These are phyloP conservation scores for Oreocharis arfaki DNA, from an alignment of 2,113 vertebrate species.

Conservation along the genomic window DNA sequence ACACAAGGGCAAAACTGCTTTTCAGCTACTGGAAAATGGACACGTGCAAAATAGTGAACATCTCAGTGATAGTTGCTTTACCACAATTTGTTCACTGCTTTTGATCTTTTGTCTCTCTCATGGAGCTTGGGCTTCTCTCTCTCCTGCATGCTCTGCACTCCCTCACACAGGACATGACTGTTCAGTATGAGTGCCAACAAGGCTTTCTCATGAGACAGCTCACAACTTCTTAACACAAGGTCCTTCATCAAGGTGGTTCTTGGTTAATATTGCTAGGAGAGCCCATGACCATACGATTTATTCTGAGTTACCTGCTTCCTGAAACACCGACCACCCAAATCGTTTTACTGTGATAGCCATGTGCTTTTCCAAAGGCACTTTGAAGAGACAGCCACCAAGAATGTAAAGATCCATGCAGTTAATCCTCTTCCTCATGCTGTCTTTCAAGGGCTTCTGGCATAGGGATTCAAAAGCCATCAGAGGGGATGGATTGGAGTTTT, in stretches of 20 bases:
- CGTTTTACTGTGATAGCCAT: fast-evolving
- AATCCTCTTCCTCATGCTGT: not conserved
- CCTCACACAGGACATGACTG: fast-evolving
- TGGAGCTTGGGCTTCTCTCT: not conserved
- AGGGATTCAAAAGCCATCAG: not conserved
- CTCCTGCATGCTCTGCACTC: fast-evolving
- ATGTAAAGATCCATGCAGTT: fast-evolving
- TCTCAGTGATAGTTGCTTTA: not conserved
- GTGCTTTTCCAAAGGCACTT: not conserved
- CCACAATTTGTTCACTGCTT: not conserved
- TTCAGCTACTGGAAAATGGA: not conserved
- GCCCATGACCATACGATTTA: not conserved
- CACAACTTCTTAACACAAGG: not conserved
- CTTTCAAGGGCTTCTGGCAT: not conserved
- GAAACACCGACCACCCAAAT: not conserved
- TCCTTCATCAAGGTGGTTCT: not conserved
- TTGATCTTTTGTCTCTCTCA: not conserved
- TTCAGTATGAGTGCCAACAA: not conserved
- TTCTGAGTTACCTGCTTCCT: not conserved
- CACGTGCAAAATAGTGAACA: fast-evolving
- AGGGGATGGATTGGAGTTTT: not conserved
- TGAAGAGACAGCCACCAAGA: not conserved
- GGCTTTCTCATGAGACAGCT: not conserved
- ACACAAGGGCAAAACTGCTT: not conserved
- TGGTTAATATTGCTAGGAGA: not conserved